Evolutionary conservation across 2,888 invertebrate genomes (phyloP), one percentile per base, ranked within the genome.

Genomic region (Glyphotaelius pellucidus): DNA sequence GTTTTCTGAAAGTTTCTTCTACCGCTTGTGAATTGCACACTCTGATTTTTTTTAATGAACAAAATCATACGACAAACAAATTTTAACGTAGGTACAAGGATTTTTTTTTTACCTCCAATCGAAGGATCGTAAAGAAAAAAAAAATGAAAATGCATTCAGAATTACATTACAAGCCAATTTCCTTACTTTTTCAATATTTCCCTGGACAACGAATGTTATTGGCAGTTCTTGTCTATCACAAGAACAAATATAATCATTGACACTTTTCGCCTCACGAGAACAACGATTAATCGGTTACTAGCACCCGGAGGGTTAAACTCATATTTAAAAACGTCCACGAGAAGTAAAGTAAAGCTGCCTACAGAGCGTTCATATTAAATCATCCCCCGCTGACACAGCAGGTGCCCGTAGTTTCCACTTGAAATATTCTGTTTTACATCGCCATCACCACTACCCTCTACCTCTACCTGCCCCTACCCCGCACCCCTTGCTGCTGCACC

Each of bases 361-460:
- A 42, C 84, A 88, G 89, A 90, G 89, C 89, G 86, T 92, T 91
- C 90, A 90, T 92, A 91, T 92, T 92, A 92, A 92, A 91, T 91
- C 90, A 89, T 89, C 89, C 85, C 88, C 87, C 85, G 80, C 86
- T 52, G 83, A 52, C 84, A 85, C 47, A 85, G 92, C 92, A 92
- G 92, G 92, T 92, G 92, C 85, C 80, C 90, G 80, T 90, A 92
- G 92, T 91, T 91, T 92, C 90, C 79, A 90, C 91, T 92, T 90
- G 90, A 92, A 92, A 91, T 92, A 92, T 87, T 91, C 91, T 32
- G 90, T 81, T 88, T 84, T 67, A 67, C 89, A 67, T 67, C 67
- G 25, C 67, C 67, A 67, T n/a, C 25, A 67, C 89, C 83, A 38
- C 81, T 84, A 84, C n/a, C 84, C 67, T n/a, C 25, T 52, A 52